Evolutionary conservation across 2,888 invertebrate species (phyloP).

Genomic region (Mylabris sibirica): DNA sequence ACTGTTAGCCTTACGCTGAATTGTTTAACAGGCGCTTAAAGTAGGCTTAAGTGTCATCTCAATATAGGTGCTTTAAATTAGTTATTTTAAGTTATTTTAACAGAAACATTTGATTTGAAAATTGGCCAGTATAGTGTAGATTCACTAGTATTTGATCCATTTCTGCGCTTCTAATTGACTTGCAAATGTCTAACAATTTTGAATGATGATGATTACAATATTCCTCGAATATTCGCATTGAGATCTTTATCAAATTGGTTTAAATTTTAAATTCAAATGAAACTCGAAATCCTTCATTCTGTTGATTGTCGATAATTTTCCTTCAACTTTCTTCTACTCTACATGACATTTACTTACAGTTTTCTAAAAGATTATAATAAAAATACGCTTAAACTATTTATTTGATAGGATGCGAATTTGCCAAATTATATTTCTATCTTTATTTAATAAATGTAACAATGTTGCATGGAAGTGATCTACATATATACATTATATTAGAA

Average conservation of each 20-base stretch:
- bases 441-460: neutral
- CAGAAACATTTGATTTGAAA: neutral
- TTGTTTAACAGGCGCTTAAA: too few species aligned
- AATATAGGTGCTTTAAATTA: too few species aligned
- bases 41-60: too few species aligned
- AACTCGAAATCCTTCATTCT: neutral
- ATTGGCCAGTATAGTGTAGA: neutral
- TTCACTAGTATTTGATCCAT: neutral
- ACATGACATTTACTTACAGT: neutral
- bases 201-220: constrained; percentile 4
- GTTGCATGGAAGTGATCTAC: neutral
- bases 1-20: too few species aligned
- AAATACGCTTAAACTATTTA: neutral
- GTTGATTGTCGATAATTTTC: neutral
- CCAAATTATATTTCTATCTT: neutral
- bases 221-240: constrained; percentile 1
- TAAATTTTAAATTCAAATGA: constrained; percentile 9
- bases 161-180: neutral
- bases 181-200: neutral
- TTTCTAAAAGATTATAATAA: neutral
- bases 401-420: neutral
- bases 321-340: neutral
- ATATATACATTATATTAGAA: neutral
- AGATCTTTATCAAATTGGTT: constrained; percentile 8
- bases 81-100: too few species aligned